These are phyloP conservation scores for Eidolon helvum DNA, from an alignment of 2,113 vertebrate genomes.

Conservation along the genomic window DNA sequence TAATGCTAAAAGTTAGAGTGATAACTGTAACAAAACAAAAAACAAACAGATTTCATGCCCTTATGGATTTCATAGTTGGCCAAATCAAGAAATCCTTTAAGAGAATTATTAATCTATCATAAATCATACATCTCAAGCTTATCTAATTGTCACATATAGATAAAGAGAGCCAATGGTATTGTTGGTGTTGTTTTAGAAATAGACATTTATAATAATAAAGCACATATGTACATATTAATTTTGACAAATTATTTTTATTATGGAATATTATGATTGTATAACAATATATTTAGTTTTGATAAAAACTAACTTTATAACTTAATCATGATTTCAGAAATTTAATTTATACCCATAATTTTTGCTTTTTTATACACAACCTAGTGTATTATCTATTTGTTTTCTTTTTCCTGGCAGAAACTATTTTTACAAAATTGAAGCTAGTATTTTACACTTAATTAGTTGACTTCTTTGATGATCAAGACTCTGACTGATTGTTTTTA, in stretches of 20 bases:
- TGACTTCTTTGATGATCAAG: background rate
- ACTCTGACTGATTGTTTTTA: background rate
- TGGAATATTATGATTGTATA: background rate
- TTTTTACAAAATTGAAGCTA: background rate
- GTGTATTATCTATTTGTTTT: background rate
- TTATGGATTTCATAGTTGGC: background rate
- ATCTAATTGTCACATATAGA: background rate
- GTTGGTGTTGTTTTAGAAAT: background rate
- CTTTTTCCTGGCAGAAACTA: background rate
- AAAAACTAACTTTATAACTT: background rate
- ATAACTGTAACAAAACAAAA: background rate
- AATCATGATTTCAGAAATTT: slow-evolving; percentile 7
- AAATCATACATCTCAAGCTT: background rate
- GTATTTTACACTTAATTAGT: background rate
- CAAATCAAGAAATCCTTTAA: slow-evolving; percentile 17
- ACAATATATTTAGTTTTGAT: background rate
- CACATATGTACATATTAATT: background rate
- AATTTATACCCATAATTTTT: background rate
- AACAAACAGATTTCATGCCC: background rate
- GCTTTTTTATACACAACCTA: background rate
- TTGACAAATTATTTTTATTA: background rate
- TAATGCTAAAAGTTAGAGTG: background rate
- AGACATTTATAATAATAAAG: background rate
- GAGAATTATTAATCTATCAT: background rate
- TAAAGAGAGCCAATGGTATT: background rate